These are phyloP conservation scores for Bugula neritina DNA, from an alignment of 2,888 invertebrate species.

Conservation along the genomic window DNA sequence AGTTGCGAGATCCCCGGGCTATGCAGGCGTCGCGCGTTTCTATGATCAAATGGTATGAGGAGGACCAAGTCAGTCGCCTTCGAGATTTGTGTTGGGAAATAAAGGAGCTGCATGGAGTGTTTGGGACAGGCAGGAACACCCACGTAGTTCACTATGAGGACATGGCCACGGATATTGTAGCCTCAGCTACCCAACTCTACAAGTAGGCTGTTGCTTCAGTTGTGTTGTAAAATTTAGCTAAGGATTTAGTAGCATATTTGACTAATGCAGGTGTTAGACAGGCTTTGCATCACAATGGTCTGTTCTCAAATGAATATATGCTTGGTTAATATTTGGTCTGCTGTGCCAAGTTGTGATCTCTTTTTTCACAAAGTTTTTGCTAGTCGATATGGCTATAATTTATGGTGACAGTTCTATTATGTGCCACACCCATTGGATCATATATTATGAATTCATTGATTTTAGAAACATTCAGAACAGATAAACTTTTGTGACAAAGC, in stretches of 20 bases:
- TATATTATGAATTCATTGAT: no score
- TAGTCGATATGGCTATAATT: no score
- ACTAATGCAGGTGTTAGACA: background rate
- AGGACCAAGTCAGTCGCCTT: background rate
- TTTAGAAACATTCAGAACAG: no score
- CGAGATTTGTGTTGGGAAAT: constrained; percentile 7
- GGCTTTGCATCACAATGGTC: background rate
- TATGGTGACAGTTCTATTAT: no score
- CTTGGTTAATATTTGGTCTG: no score
- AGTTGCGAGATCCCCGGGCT: constrained; percentile 15
- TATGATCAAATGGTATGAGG: background rate
- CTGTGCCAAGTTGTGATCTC: no score
- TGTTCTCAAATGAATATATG: background rate
- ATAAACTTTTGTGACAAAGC: no score
- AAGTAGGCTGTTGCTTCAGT: background rate
- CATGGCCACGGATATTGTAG: constrained; percentile 6
- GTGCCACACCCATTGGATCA: no score
- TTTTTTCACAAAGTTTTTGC: no score
- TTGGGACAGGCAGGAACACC: constrained; percentile 35
- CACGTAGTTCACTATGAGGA: constrained; percentile 8
- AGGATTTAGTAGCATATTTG: background rate
- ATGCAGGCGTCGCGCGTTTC: constrained; percentile 3
- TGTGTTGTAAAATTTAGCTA: background rate
- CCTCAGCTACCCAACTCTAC: constrained; percentile 2
- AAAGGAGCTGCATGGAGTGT: background rate